phyloP scores from a whole-genome alignment of 1,140 invertebrate genomes.

The Temnothorax longispinosus region DNA sequence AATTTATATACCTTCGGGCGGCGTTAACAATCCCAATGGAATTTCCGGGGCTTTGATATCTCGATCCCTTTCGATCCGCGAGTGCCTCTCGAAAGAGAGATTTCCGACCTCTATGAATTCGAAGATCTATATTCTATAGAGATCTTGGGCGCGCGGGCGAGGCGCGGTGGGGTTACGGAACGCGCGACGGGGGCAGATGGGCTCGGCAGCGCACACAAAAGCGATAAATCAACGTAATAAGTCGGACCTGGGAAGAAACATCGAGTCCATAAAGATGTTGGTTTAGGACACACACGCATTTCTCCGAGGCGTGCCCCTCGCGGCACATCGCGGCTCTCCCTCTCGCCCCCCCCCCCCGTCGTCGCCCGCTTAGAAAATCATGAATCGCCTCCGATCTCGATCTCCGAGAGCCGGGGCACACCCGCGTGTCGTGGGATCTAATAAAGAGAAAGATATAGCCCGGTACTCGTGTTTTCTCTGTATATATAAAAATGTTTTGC shows the following conservation, averaged over 20 bases:
- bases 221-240: conserved; percentile 78
- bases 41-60: not conserved
- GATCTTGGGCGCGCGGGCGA: not conserved
- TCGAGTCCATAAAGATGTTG: conserved; percentile 76
- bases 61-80: conserved; percentile 14
- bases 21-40: not conserved
- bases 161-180: conserved; percentile 2
- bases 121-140: conserved; percentile 57
- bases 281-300: conserved; percentile 73
- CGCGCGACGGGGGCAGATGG: conserved; percentile 53
- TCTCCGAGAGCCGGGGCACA: not conserved
- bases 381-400: conserved; percentile 56
- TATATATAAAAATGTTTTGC: conserved; percentile 62
- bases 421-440: conserved; percentile 14
- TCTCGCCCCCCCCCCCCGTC: not conserved
- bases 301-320: conserved; percentile 53
- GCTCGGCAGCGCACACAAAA: conserved; percentile 63
- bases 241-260: conserved; percentile 64
- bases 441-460: conserved; percentile 47
- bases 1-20: not conserved
- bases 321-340: conserved; percentile 12
- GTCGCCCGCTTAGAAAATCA: conserved; percentile 61
- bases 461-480: conserved; percentile 55
- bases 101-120: conserved; percentile 31
- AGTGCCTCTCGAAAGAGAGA: conserved; percentile 42